Evolutionary conservation across 2,888 invertebrate genomes (phyloP).

Genomic region (Linnaemya vulpina): DNA sequence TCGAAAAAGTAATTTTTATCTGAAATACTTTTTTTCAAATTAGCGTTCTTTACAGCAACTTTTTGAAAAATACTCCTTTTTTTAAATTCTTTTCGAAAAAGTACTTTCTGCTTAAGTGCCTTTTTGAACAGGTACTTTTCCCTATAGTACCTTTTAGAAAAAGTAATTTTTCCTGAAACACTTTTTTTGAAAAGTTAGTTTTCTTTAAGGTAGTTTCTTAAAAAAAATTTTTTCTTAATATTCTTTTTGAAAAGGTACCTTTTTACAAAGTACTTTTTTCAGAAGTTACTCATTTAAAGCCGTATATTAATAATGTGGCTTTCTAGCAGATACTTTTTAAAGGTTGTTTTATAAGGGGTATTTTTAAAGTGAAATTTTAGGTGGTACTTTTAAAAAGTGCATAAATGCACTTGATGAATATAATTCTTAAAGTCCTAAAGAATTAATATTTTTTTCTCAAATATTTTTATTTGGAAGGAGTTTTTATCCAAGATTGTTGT

Average conservation of each 20-base stretch:
- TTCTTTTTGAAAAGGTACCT: background rate
- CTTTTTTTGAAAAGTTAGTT: background rate
- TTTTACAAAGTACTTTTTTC: background rate
- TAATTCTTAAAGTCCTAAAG: too few relatives aligned
- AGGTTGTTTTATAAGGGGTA: too few relatives aligned
- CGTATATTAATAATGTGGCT: too few relatives aligned
- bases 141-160: background rate
- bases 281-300: too few relatives aligned
- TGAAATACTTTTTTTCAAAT: too few relatives aligned
- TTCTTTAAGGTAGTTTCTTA: background rate
- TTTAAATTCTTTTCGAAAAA: background rate
- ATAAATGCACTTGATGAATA: too few relatives aligned
- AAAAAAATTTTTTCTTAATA: background rate
- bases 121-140: background rate
- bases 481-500: too few relatives aligned
- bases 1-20: background rate
- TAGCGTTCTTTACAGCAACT: background rate
- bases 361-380: too few relatives aligned
- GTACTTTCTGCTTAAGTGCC: background rate
- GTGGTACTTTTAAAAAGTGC: too few relatives aligned
- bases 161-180: background rate
- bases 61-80: background rate
- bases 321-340: too few relatives aligned
- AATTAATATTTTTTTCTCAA: too few relatives aligned
- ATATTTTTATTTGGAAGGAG: too few relatives aligned